A percentile compares a stretch with the other conserved stretches of the same genome.
Conservation (phyloP, 1,140 invertebrate genomes). For the Drosophila ambigua region DNA sequence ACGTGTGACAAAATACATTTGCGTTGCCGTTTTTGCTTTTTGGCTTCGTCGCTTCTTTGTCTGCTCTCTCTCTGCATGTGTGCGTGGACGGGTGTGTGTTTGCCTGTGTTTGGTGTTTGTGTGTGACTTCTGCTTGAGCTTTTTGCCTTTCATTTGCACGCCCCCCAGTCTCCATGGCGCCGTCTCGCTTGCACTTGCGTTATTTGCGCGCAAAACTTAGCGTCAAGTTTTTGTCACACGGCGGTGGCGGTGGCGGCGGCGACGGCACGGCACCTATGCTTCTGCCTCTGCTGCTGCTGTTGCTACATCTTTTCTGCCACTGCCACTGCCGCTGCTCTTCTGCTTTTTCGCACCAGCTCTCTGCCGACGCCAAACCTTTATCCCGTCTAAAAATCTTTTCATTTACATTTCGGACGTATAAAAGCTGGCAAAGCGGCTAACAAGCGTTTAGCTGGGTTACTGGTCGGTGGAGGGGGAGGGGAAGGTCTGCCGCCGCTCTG, state of each 20-base stretch:
- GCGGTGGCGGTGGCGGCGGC: conserved; percentile 27
- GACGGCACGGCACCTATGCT: background rate
- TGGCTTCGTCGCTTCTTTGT: conserved; percentile 62
- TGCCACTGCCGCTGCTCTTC: conserved; percentile 45
- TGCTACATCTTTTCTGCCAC: conserved; percentile 10
- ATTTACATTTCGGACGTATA: conserved; percentile 73
- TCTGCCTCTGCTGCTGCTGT: conserved; percentile 11
- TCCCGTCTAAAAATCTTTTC: conserved; percentile 53
- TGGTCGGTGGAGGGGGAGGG: background rate
- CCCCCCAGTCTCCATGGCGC: conserved; percentile 40
- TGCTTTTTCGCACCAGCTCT: conserved; percentile 71
- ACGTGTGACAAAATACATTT: conserved; percentile 82
- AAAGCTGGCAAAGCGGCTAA: conserved; percentile 77
- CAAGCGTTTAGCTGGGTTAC: conserved; percentile 49
- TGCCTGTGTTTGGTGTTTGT: conserved; percentile 13
- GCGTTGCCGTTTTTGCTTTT: conserved; percentile 75
- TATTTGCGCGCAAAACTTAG: conserved; percentile 70
- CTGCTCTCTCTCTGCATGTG: conserved; percentile 19
- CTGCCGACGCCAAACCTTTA: conserved; percentile 24
- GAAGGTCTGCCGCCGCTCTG: background rate
- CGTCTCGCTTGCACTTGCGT: conserved; percentile 60
- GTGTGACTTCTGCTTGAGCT: conserved; percentile 66
- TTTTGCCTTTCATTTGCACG: conserved; percentile 78
- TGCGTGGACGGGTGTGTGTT: conserved; percentile 25
- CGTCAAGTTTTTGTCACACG: conserved; percentile 79